Evolutionary conservation across 2,888 invertebrate species (phyloP).

Genomic region (Liposcelis brunnea): DNA sequence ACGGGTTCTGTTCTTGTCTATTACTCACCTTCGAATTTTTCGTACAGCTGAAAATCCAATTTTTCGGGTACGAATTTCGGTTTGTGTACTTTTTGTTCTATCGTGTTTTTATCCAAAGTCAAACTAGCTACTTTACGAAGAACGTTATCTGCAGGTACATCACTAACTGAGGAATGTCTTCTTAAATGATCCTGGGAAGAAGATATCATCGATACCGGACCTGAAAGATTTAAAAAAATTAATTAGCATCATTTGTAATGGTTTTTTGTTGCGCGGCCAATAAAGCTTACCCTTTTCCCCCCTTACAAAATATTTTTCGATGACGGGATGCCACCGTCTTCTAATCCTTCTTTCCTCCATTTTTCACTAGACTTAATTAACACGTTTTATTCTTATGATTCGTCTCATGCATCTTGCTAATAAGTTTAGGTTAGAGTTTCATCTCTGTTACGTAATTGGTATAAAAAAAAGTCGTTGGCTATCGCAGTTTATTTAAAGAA

Average conservation of each 20-base stretch:
- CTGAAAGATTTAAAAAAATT: conserved; percentile 12
- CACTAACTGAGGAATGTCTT: conserved; percentile 34
- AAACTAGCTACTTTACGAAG: conserved; percentile 71
- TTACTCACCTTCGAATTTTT: conserved; percentile 78
- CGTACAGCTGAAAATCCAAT: conserved; percentile 68
- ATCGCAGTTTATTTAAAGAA: too few relatives aligned
- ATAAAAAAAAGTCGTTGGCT: too few relatives aligned
- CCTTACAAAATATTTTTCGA: background rate
- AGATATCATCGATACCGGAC: conserved; percentile 12
- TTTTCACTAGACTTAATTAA: too few relatives aligned
- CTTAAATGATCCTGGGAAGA: conserved; percentile 15
- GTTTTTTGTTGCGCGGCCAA: background rate
- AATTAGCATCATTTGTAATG: too few relatives aligned
- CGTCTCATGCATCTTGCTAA: too few relatives aligned
- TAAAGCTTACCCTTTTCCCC: background rate
- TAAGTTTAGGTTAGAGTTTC: too few relatives aligned
- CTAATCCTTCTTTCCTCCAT: too few relatives aligned
- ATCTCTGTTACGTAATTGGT: too few relatives aligned
- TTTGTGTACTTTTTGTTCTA: conserved; percentile 45
- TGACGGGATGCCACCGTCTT: background rate
- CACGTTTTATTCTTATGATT: too few relatives aligned
- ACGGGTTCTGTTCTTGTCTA: too few relatives aligned
- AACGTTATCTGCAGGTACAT: conserved; percentile 42
- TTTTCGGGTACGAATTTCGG: conserved; percentile 66
- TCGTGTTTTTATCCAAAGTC: conserved; percentile 50